Conservation (phyloP, 2,797 vertebrate genomes). For the Sebastes kiyomatsui region DNA sequence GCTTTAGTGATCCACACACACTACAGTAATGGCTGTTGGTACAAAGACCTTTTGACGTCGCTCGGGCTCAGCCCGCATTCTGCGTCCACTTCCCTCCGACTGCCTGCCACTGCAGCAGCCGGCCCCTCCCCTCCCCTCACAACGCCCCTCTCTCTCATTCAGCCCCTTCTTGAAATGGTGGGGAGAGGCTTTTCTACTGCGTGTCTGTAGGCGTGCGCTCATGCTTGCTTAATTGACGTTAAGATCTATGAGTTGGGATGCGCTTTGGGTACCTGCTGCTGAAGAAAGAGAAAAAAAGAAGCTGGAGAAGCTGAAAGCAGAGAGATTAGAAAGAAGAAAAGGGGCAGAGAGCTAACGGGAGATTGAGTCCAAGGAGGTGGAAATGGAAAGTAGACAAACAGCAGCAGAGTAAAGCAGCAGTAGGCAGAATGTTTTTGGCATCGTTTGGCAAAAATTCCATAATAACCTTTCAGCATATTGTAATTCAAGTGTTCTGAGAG, state of each 20-base stretch:
- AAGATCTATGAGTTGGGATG: constrained; percentile 56
- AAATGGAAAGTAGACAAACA: background rate
- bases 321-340: background rate
- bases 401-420: background rate
- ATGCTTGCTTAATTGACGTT: constrained; percentile 56
- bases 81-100: constrained; percentile 55
- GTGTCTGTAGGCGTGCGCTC: constrained; percentile 19
- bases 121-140: constrained; percentile 57
- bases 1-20: constrained; percentile 73
- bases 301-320: background rate
- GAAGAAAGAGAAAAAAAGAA: constrained; percentile 12
- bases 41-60: constrained; percentile 78
- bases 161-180: constrained; percentile 39
- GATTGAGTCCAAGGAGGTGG: background rate
- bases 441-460: too few relatives aligned
- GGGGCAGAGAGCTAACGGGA: background rate
- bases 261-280: constrained; percentile 43
- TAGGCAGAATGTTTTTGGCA: fast-evolving
- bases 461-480: too few relatives aligned
- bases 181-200: constrained; percentile 22
- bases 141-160: constrained; percentile 48
- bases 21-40: constrained; percentile 65
- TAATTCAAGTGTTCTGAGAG: too few relatives aligned
- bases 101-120: constrained; percentile 56
- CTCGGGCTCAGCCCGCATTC: constrained; percentile 43